These are phyloP conservation scores for Danaus plexippus DNA, from an alignment of 1,140 invertebrate genomes.

Conservation along the genomic window DNA sequence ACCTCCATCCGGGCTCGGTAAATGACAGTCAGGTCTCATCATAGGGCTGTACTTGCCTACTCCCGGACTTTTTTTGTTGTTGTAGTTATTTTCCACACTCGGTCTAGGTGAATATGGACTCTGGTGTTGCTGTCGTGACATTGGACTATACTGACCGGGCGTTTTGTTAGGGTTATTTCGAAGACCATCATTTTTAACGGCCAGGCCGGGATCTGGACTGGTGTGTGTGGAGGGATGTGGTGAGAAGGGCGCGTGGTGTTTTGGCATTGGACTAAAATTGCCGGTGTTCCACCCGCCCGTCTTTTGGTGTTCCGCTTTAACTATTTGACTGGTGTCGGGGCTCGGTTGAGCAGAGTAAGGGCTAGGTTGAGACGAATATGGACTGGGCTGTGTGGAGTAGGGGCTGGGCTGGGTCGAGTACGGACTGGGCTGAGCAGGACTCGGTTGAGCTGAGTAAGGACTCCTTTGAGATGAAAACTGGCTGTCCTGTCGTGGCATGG, in stretches of 20 bases:
- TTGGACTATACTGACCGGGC: constrained; percentile 54
- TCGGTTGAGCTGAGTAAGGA: constrained; percentile 67
- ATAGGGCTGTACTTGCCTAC: constrained; percentile 62
- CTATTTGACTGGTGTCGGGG: constrained; percentile 64
- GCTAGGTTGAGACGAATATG: constrained; percentile 65
- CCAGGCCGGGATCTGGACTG: constrained; percentile 50
- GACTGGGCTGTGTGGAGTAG: constrained; percentile 66
- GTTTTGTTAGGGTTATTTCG: constrained; percentile 50
- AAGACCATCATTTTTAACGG: constrained; percentile 40
- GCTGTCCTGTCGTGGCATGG: constrained; percentile 60
- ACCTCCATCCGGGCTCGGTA: constrained; percentile 54
- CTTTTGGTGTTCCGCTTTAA: constrained; percentile 54
- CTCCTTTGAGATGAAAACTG: constrained; percentile 62
- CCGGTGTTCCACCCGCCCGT: constrained; percentile 56
- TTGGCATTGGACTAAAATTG: constrained; percentile 63
- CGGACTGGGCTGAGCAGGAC: constrained; percentile 63
- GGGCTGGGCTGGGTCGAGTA: constrained; percentile 65
- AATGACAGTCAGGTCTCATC: constrained; percentile 49
- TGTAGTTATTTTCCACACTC: constrained; percentile 46
- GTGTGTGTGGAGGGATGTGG: constrained; percentile 56
- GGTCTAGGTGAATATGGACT: constrained; percentile 59
- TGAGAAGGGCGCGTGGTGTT: constrained; percentile 58
- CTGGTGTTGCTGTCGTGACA: constrained; percentile 57
- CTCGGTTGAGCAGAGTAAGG: constrained; percentile 67
- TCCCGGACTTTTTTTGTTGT: constrained; percentile 51